Base-by-base conservation (phyloP, 2,888 invertebrate genomes). In the Hipparchia sbordonii region DNA sequence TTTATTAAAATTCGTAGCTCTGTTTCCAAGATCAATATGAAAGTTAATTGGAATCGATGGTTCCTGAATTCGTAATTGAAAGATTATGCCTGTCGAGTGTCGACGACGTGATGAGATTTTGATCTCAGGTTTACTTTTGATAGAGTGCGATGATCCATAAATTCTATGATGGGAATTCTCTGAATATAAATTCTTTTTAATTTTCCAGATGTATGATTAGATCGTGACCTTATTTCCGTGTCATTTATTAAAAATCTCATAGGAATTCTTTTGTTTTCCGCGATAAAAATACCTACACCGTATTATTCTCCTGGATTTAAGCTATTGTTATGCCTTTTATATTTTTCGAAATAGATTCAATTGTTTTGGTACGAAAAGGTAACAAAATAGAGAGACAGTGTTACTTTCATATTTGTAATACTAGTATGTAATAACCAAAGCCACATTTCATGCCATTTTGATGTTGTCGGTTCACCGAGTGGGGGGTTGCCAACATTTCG, bases 11-110 rank as follows among this genome's bases (percentile, higher is more conserved):
- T 85, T 82, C 82, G 78, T 75, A 79, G 77, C 77, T 81, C 82
- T 81, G 82, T 84, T 83, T 82, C 85, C 84, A 84, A 82, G 86
- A 87, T 88, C 89, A 83, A 88, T 88, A 86, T 85, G 80, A 82
- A 88, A 89, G 84, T 89, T 90, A 89, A 90, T 91, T 90, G 90
- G 88, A 87, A 84, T 80, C 84, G 87, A 88, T 87, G 88, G 84
- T 81, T 85, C 87, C 89, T 87, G 89, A 89, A 89, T 89, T 86
- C 84, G 85, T 88, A 89, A 90, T 89, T 89, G 87, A 87, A 87
- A 87, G 88, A 88, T 89, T 87, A 87, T 85, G 84, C 85, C 76
- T 73, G 76, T 82, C 77, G 77, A 84, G 82, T 80, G 82, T 79
- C 79, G 77, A 62, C 66, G 67, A 61, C 60, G 70, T 72, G 73